Evolutionary conservation across 2,113 vertebrate species (phyloP).

Genomic region (Echinops telfairi): DNA sequence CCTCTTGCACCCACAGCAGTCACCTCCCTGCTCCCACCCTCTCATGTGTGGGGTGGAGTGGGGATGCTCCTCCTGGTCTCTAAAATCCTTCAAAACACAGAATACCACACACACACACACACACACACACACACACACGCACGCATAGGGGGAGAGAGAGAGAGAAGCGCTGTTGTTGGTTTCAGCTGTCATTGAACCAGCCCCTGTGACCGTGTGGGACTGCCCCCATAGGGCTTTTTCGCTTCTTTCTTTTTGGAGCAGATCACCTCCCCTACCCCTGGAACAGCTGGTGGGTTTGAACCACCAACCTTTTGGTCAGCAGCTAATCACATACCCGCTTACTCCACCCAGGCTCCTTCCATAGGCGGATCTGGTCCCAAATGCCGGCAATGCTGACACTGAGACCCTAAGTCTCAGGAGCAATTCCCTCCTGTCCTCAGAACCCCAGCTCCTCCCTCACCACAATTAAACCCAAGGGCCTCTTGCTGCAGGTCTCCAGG

Average conservation of each 20-base stretch:
- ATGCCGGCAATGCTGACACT: accelerated
- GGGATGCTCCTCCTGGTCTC: not conserved
- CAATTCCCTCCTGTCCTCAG: not conserved
- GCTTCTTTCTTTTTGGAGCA: not conserved
- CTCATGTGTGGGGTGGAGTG: no score
- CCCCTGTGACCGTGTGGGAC: not conserved
- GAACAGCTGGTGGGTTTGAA: not conserved
- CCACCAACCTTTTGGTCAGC: not conserved
- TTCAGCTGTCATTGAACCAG: no score
- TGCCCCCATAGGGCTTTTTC: not conserved
- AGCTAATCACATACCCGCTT: not conserved
- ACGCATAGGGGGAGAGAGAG: no score
- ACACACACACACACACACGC: no score
- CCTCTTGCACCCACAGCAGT: no score
- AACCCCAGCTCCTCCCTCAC: not conserved
- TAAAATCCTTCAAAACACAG: accelerated
- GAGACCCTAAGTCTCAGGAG: not conserved
- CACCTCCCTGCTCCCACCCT: not conserved
- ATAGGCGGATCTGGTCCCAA: accelerated
- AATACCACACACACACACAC: not conserved
- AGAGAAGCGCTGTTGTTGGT: no score
- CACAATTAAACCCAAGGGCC: not conserved
- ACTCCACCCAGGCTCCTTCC: not conserved
- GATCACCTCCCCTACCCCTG: not conserved
- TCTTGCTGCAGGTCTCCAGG: not conserved